Evolutionary conservation across 2,113 vertebrate genomes (phyloP).

Genomic region (Penelope pileata): DNA sequence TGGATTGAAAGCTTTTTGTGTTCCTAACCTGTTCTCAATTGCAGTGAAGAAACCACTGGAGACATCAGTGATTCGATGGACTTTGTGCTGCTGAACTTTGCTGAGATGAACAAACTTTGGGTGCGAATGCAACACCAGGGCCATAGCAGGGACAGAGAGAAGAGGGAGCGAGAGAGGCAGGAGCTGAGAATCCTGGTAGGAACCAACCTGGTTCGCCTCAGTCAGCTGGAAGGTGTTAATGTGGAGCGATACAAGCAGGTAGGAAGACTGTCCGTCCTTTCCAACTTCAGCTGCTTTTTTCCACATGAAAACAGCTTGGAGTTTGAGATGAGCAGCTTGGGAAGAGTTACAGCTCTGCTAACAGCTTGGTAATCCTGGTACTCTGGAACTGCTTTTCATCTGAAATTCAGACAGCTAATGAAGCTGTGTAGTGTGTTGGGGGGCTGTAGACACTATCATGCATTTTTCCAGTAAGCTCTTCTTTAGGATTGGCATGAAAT

Average conservation of each 20-base stretch:
- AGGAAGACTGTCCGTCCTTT: background rate
- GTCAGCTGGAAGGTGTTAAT: conserved; percentile 96
- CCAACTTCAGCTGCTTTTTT: background rate
- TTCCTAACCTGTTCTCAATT: conserved; percentile 19
- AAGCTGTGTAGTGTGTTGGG: background rate
- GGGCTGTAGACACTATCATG: background rate
- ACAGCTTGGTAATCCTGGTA: background rate
- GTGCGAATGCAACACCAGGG: conserved; percentile 99
- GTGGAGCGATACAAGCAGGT: conserved; percentile 98
- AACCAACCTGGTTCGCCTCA: conserved; percentile 96
- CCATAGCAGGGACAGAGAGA: conserved; percentile 95
- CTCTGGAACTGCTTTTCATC: background rate
- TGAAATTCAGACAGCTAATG: background rate
- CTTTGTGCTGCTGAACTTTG: conserved; percentile 97
- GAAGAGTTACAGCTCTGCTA: background rate
- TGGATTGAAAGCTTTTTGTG: background rate
- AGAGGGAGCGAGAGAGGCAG: conserved; percentile 94
- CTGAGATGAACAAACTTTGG: conserved; percentile 99
- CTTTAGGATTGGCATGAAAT: background rate
- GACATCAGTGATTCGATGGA: conserved; percentile 98
- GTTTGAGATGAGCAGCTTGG: background rate
- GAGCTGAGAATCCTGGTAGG: conserved; percentile 96
- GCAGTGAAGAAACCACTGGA: conserved; percentile 92
- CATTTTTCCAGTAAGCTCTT: background rate
- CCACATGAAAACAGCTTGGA: background rate